Evolutionary conservation across 2,888 invertebrate species (phyloP).

Genomic region (Drosophila emarginata): DNA sequence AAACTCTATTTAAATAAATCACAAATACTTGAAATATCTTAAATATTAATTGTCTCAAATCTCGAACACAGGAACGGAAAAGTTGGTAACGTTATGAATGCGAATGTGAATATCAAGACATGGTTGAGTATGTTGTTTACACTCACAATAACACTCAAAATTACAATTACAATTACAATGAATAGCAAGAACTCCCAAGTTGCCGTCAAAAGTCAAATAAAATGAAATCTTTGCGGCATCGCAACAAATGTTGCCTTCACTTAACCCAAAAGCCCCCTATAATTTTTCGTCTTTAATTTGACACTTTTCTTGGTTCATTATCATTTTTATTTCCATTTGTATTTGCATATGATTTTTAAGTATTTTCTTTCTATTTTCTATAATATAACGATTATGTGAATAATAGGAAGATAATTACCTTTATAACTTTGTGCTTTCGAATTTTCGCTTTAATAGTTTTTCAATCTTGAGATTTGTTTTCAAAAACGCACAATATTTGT

Average conservation of each 20-base stretch:
- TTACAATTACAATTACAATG: background rate
- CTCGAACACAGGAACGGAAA: background rate
- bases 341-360: slow-evolving; percentile 21
- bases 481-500: background rate
- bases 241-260: background rate
- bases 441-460: background rate
- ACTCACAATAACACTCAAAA: slow-evolving; percentile 1
- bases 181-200: background rate
- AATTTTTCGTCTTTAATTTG: slow-evolving; percentile 35
- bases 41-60: no score
- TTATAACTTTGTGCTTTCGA: background rate
- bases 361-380: slow-evolving; percentile 15
- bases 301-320: slow-evolving; percentile 36
- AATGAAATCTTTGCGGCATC: background rate
- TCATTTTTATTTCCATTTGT: slow-evolving; percentile 16
- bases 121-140: slow-evolving; percentile 2
- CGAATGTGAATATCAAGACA: background rate
- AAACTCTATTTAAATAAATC: no score
- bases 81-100: background rate
- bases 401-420: background rate
- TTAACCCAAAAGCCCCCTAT: background rate
- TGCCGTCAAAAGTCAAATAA: background rate
- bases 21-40: no score
- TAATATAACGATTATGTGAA: background rate
- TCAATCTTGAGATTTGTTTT: background rate